Base-by-base conservation (phyloP, 2,888 invertebrate genomes). In the Amiota mariae region DNA sequence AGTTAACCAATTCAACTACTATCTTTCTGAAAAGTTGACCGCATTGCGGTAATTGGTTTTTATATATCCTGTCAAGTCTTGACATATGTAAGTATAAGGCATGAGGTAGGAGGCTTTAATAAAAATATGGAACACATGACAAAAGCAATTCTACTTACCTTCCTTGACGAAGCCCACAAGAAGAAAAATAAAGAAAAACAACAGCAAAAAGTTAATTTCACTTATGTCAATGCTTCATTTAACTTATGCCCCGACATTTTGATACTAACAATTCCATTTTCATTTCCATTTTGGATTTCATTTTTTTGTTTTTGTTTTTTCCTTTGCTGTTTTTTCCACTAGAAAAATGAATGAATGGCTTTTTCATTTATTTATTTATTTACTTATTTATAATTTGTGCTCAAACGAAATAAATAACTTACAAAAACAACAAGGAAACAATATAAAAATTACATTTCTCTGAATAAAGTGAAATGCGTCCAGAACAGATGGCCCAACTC, bases 341-440 rank as follows among this genome's bases (percentile, higher is more conserved):
- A 56, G 36, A 36, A 57, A 70, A 36, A 36, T 36, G 36, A 36
- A 36, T 36, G 36, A 36, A 57, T 70, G 46, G 11, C 57, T 56
- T 70, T 57, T 70, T 56, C 57, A 70, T 70, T 70, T 70, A 67
- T 36, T 67, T 49, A 36, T 64, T 64, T 36, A 64, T 36, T 64
- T 64, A 70, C 56, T 70, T 70, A 70, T 70, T 70, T 70, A 56
- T 70, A 57, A 70, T 70, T 70, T 70, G 46, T 47, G 46, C 18
- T 47, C 49, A 49, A 67, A 67, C 20, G 49, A 36, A 36, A 15
- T 20, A 67, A 67, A 49, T 18, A 49, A 67, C 66, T 67, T 67
- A 49, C 66, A 67, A 49, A 24, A 63, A 24, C 36, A 61, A 18
- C 18, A n/a, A 49, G 12, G 49, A 48, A 67, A 67, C 66, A 67